phyloP scores from a whole-genome alignment of 2,797 vertebrate genomes.

The Argentina silus region DNA sequence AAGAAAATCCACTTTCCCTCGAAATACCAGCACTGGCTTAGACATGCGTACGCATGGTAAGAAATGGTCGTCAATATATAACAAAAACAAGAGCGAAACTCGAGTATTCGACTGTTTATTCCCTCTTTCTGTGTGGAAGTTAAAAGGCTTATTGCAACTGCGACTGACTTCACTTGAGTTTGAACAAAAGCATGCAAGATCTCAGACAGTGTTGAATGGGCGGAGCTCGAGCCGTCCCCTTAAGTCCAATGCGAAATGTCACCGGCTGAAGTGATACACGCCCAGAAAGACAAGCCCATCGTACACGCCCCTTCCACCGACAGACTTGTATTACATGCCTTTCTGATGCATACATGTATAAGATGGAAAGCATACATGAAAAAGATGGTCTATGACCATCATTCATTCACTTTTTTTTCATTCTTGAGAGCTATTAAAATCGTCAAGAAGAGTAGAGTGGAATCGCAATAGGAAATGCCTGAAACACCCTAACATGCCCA shows the following conservation, averaged over 20 bases:
- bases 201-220: constrained; percentile 52
- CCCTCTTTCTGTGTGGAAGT: background rate
- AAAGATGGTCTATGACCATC: background rate
- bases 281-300: constrained; percentile 51
- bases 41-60: background rate
- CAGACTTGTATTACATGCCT: constrained; percentile 54
- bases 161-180: constrained; percentile 45
- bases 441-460: too few species aligned
- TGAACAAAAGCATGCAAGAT: constrained; percentile 71
- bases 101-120: background rate
- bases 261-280: constrained; percentile 63
- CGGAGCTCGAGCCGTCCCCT: constrained; percentile 35
- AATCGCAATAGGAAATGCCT: too few species aligned
- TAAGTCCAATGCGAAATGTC: background rate
- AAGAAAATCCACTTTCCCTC: background rate
- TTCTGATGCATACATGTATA: constrained; percentile 7
- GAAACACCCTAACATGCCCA: too few species aligned
- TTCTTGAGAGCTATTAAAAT: background rate
- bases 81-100: background rate
- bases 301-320: constrained; percentile 46
- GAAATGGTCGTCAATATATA: background rate
- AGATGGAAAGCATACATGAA: constrained; percentile 4
- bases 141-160: background rate
- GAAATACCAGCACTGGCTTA: background rate
- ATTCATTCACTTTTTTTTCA: background rate